Conservation (phyloP, 2,113 vertebrate genomes). For the Psittacula cyanocephala region DNA sequence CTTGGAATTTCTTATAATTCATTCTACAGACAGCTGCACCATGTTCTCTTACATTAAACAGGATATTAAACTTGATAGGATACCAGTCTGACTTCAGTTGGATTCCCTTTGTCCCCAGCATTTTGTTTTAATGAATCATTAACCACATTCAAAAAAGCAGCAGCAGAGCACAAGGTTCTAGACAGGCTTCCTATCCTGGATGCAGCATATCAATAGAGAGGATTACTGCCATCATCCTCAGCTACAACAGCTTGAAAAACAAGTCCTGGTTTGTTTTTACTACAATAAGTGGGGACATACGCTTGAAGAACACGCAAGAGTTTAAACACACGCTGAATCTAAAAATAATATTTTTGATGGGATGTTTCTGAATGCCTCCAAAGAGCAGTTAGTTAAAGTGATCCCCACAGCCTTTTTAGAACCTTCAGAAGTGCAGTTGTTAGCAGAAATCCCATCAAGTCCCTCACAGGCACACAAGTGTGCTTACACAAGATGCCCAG, state of each 20-base stretch:
- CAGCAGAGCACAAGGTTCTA: neutral
- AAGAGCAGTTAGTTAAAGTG: neutral
- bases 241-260: neutral
- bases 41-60: neutral
- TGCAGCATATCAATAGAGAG: neutral
- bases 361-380: neutral
- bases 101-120: neutral
- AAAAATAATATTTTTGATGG: neutral
- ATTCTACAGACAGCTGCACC: neutral
- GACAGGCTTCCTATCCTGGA: neutral
- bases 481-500: neutral
- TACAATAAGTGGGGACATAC: neutral
- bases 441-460: neutral
- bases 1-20: neutral
- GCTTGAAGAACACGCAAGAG: neutral
- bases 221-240: neutral
- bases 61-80: constrained; percentile 7
- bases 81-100: neutral
- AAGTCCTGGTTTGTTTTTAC: neutral
- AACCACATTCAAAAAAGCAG: neutral
- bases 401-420: neutral
- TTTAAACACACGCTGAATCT: neutral
- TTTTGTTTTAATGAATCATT: constrained; percentile 3
- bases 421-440: neutral
- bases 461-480: neutral